A percentile compares a stretch with the other conserved stretches of the same genome.
phyloP scores from a whole-genome alignment of 2,797 vertebrate species.

The Aselliscus stoliczkanus region DNA sequence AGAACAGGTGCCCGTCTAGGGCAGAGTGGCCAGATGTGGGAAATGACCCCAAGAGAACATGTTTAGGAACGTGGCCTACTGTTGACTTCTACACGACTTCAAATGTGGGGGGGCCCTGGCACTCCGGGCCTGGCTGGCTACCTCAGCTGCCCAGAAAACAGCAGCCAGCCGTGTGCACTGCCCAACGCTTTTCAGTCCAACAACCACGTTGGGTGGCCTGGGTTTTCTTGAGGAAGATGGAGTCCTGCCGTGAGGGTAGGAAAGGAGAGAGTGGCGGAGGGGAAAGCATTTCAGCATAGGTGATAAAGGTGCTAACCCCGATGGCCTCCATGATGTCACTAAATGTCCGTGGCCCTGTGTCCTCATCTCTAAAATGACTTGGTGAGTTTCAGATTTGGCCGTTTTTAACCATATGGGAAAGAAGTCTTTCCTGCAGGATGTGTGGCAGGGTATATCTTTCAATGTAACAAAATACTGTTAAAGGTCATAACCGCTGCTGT shows the following conservation, averaged over 20 bases:
- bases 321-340: neutral
- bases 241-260: neutral
- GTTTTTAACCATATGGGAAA: neutral
- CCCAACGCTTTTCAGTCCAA: neutral
- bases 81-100: neutral
- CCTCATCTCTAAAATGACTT: neutral
- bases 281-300: neutral
- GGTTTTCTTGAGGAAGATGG: neutral
- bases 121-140: neutral
- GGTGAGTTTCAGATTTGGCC: neutral
- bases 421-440: neutral
- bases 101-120: neutral
- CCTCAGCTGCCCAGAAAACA: neutral
- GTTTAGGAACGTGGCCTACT: neutral
- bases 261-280: neutral
- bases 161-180: neutral
- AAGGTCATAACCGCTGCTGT: neutral
- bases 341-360: neutral
- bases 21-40: neutral
- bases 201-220: too few relatives aligned
- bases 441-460: neutral
- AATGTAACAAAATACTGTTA: neutral
- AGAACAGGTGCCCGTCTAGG: neutral
- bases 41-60: neutral
- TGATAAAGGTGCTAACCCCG: neutral